Base-by-base conservation (phyloP, 2,797 vertebrate species). In the Alcedo atthis region DNA sequence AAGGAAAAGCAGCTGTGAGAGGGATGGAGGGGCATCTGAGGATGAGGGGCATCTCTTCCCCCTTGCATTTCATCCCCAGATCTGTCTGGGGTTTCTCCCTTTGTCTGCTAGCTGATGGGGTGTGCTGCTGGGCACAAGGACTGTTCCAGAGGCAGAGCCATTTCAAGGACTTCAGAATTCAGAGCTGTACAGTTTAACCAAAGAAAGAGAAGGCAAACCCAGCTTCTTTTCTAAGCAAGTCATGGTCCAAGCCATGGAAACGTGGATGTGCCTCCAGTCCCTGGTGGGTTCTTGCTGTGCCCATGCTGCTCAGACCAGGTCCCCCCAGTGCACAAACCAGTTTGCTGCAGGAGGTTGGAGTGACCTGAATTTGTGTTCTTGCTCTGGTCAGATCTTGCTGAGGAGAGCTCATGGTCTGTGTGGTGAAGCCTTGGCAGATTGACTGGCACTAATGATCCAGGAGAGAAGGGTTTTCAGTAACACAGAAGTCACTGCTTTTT, bases 401-500 rank as follows among this genome's bases (percentile, higher is more conserved):
- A 62, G 63, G 67, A 55, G 58, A 86, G 46, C 43, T 89, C 33
- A 1, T 43, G 68, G 73, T 51, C 67, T 73, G 82, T 69, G 43
- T 53, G 64, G 76, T 54, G 86, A 89, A 81, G 70, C 48, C 59
- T 54, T 81, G 35, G 66, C 80, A 88, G 62, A 42, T 13, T 76
- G 78, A 54, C 55, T 92, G 87, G 43, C 67, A 46, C 81, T 86
- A 89, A 95, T 73, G 53, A 90, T 69, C 18, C 57, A 58, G 82
- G 81, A 86, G 48, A 91, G 48, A 88, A 90, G 46, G 54, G 88
- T 42, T 84, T 91, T 87, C 79, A 86, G 95, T 95, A 93, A 71
- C n/a, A 53, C 58, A 73, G 64, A 74, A 76, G 53, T 37, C 73
- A 42, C 46, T 81, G 19, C 30, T 96, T 24, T 90, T 82, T 79